Evolutionary conservation across 1,140 invertebrate species (phyloP), one percentile per base, ranked within the genome.

Genomic region (Drosophila kurseongensis): DNA sequence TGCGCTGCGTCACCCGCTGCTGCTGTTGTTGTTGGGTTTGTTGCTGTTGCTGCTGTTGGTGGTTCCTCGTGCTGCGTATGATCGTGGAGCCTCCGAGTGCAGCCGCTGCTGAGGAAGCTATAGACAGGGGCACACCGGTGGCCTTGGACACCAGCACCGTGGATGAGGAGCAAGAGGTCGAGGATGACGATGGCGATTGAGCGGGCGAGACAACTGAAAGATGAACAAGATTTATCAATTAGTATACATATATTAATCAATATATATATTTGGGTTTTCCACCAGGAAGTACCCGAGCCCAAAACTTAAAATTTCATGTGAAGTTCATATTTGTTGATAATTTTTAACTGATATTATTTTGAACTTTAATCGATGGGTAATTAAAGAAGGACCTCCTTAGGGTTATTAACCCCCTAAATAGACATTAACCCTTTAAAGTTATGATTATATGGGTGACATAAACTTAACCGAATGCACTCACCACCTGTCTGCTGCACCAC

Each of bases 41-140:
- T 2, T 67, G 60, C n/a, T 75, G 78, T 10, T 76, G 72, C 6
- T 60, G 59, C 8, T 72, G 61, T 14, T 91, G 74, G 72, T 91
- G 90, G 54, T 89, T 91, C 47, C 90, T 88, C 44, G 90, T 91
- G 55, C 90, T 91, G 14, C 90, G 83, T 74, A 91, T 91, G 7
- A 89, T 89, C 7, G 90, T 90, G 9, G 86, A 91, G 41, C 80
- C 84, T 6, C 90, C 86, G 7, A 91, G 45, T 5, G 75, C 80
- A 16, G 71, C 71, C 29, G 69, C 69, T 40, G 88, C 88, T 44
- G 84, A 88, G 3, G 90, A 91, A 48, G 90, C 91, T 18, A 91
- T 82, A 10, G 90, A 91, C 0, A 91, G 50, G 2, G 91, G 88
- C 35, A 89, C 85, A 35, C 88, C 86, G 13, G 81, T 81, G 68